Conservation (phyloP, 2,888 invertebrate species). For the Sesamia inferens region DNA sequence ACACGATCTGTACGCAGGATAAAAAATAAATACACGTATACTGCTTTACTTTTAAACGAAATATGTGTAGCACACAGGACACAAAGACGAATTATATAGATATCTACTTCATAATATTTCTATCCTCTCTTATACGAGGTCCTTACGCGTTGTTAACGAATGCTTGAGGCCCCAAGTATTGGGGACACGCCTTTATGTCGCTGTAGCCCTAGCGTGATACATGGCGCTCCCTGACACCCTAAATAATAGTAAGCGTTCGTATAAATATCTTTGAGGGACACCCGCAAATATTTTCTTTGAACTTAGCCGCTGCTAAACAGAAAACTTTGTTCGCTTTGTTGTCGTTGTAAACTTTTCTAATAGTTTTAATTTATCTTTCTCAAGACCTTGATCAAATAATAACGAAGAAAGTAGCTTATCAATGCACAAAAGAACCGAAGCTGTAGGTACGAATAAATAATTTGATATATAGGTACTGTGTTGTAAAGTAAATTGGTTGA, state of each 20-base stretch:
- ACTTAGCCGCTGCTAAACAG: constrained; percentile 55
- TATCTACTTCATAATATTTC: constrained; percentile 36
- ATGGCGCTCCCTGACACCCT: constrained; percentile 43
- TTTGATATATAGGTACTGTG: constrained; percentile 29
- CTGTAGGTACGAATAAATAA: constrained; percentile 16
- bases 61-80: not conserved
- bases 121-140: constrained; percentile 30
- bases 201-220: constrained; percentile 43
- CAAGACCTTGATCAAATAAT: constrained; percentile 25
- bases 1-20: not conserved
- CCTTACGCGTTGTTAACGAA: constrained; percentile 56
- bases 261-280: constrained; percentile 59
- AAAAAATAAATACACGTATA: constrained; percentile 1
- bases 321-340: constrained; percentile 54
- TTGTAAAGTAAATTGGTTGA: constrained; percentile 33
- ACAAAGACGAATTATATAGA: constrained; percentile 31
- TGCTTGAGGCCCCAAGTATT: constrained; percentile 47
- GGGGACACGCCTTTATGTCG: constrained; percentile 43
- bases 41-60: not conserved
- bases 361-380: constrained; percentile 60
- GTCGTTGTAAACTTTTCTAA: constrained; percentile 40
- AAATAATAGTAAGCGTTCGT: constrained; percentile 62
- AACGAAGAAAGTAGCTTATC: constrained; percentile 39
- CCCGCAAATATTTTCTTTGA: constrained; percentile 40
- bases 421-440: constrained; percentile 35